Evolutionary conservation across 2,797 vertebrate genomes (phyloP), one percentile per base, ranked within the genome.

Genomic region (Smutsia gigantea): DNA sequence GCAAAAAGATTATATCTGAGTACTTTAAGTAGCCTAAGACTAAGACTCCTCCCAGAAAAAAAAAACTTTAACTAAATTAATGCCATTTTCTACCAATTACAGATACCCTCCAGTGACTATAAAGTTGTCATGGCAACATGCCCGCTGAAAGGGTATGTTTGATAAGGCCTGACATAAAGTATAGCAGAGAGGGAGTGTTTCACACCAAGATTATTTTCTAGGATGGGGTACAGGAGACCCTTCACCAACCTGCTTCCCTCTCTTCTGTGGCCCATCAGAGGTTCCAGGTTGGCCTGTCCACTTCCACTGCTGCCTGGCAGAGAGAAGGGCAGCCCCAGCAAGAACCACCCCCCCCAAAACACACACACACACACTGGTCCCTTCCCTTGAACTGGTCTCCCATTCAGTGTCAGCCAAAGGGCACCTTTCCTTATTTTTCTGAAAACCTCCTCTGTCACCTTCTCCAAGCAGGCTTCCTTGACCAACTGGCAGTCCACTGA

Each of bases 51-150:
- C 86, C 94, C 78, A 87, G 87, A n/a, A 42, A 25, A 57, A 75
- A 93, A 93, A 84, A 78, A 79, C 87, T 31, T 53, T 39, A 93
- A 96, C 97, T 97, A 97, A 98, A 98, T 98, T 95, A 98, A 98
- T 96, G 27, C 68, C 53, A 96, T 84, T 97, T 97, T 97, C 94
- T 93, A 95, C 91, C 97, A 96, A 94, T 98, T 97, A 97, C 53
- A 97, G 96, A 91, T 97, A 96, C 94, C 95, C 97, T 97, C 96
- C 7, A 3, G 96, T 98, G 97, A 97, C 94, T 95, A 85, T 39
- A 42, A 96, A 90, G 98, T 98, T 98, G 97, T 92, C 97, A 98
- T 97, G 97, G 97, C 94, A 98, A 98, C 98, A 63, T 97, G 96
- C 90, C 97, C 97, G 39, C 93, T 63, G 96, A 94, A 98, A 97